Evolutionary conservation across 2,797 vertebrate genomes (phyloP).

Genomic region (Benthosema pterotum): DNA sequence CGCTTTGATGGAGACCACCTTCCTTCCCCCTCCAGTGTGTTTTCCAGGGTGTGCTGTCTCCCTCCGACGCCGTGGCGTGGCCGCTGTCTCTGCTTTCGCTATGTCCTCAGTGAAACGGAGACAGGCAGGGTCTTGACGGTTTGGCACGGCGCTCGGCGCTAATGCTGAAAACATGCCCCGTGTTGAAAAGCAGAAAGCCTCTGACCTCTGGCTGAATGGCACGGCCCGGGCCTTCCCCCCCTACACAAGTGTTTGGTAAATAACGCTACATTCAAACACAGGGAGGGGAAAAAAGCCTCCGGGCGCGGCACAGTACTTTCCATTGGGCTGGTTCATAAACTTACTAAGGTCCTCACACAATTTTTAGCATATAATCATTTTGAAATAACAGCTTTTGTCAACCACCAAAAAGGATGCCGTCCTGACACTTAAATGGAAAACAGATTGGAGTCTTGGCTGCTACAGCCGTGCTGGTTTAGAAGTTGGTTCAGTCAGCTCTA

Average conservation of each 20-base stretch:
- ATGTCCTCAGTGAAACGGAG: conserved; percentile 68
- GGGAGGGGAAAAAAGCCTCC: conserved; percentile 70
- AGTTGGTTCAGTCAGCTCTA: conserved; percentile 89
- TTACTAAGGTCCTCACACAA: conserved; percentile 80
- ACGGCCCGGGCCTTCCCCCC: conserved; percentile 59
- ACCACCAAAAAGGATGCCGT: conserved; percentile 91
- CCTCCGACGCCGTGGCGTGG: conserved; percentile 46
- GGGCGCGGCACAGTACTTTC: conserved; percentile 77
- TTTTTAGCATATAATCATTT: conserved; percentile 90
- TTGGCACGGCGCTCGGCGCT: conserved; percentile 73
- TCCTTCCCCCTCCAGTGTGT: conserved; percentile 48
- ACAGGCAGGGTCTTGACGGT: conserved; percentile 62
- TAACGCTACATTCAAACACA: conserved; percentile 73
- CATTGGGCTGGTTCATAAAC: conserved; percentile 82
- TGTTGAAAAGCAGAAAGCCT: conserved; percentile 79
- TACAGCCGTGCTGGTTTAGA: conserved; percentile 85
- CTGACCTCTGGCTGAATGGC: conserved; percentile 79
- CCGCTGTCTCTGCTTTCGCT: conserved; percentile 66
- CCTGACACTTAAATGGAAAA: conserved; percentile 97
- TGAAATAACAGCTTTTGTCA: conserved; percentile 92
- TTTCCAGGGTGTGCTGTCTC: conserved; percentile 63
- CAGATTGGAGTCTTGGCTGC: conserved; percentile 92
- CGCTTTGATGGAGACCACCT: conserved; percentile 72
- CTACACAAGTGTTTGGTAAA: conserved; percentile 75
- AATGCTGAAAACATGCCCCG: conserved; percentile 79